These are phyloP conservation scores for Nothobranchius furzeri DNA, from an alignment of 2,113 vertebrate genomes.

Conservation along the genomic window DNA sequence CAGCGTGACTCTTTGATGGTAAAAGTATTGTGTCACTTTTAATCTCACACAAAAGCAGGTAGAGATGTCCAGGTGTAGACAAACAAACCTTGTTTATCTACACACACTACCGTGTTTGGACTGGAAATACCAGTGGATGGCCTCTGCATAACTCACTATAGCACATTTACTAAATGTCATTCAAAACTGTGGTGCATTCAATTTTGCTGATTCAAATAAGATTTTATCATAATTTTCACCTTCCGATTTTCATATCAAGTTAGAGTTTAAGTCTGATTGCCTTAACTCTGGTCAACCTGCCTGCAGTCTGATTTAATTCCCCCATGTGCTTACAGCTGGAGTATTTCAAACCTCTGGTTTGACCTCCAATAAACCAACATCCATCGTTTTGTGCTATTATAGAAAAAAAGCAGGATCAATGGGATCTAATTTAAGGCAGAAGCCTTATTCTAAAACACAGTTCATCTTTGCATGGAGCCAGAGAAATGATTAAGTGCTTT, in stretches of 20 bases:
- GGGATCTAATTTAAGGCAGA: constrained; percentile 69
- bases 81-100: constrained; percentile 27
- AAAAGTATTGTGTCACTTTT: constrained; percentile 12
- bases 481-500: constrained; percentile 67
- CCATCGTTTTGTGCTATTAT: constrained; percentile 64
- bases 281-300: constrained; percentile 45
- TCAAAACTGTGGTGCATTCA: neutral
- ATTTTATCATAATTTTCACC: too few relatives aligned
- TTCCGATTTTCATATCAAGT: constrained; percentile 1
- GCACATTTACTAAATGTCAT: neutral
- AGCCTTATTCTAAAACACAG: constrained; percentile 69
- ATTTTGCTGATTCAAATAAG: neutral
- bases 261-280: constrained; percentile 22
- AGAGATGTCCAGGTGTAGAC: constrained; percentile 35
- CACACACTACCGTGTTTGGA: too few relatives aligned
- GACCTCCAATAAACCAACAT: constrained; percentile 61
- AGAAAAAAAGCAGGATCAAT: constrained; percentile 68
- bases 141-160: constrained; percentile 2
- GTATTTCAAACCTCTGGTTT: constrained; percentile 59
- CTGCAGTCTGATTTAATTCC: constrained; percentile 52
- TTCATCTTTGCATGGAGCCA: constrained; percentile 59
- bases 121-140: neutral
- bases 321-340: constrained; percentile 44
- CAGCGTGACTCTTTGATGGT: constrained; percentile 6
- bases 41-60: constrained; percentile 31